phyloP scores from a whole-genome alignment of 2,888 invertebrate genomes.

The Onchidella celtica region DNA sequence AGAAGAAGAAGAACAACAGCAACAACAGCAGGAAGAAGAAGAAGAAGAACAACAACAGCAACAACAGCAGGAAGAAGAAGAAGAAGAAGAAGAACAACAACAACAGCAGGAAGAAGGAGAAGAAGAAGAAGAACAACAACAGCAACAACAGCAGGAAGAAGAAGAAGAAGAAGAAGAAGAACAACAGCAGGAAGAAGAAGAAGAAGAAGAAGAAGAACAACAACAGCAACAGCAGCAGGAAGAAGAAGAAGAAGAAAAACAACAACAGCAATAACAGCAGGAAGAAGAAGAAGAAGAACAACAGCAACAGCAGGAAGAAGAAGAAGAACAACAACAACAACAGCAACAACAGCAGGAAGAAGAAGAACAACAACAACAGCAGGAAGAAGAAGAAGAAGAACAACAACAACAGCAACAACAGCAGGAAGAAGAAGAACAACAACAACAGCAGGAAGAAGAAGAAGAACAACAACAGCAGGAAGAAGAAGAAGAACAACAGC shows the following conservation, averaged over 20 bases:
- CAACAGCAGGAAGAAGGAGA: neutral
- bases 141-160: neutral
- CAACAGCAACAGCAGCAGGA: no score
- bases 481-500: no score
- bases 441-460: neutral
- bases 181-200: no score
- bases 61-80: neutral
- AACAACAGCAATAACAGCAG: neutral
- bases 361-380: neutral
- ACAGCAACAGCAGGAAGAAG: no score
- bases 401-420: constrained; percentile 1
- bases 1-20: no score
- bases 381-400: neutral
- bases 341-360: neutral
- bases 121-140: neutral
- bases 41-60: neutral
- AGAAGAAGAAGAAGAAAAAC: no score
- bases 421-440: neutral
- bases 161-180: no score
- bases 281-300: neutral
- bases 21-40: no score
- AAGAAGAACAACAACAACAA: neutral
- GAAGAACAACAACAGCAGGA: no score
- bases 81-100: neutral
- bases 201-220: neutral